Evolutionary conservation across 1,140 invertebrate species (phyloP), one percentile per base, ranked within the genome.

Genomic region (Helicoverpa zea): DNA sequence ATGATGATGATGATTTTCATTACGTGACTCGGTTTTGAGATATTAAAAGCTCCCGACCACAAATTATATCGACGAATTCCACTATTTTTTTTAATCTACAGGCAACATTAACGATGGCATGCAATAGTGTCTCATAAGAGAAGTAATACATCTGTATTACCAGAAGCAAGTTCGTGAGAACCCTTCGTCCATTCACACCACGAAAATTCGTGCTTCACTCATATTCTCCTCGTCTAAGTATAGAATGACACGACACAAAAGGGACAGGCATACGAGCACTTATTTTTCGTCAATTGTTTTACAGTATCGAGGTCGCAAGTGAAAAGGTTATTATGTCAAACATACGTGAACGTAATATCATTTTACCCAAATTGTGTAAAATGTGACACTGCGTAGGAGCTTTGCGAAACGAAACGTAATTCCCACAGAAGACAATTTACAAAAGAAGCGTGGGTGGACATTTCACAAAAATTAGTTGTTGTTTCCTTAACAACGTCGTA

Each of bases 391-490:
- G n/a, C n/a, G n/a, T 49, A 49, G 63, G n/a, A 66, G 63, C 2
- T 23, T 3, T 16, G 47, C 3, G 10, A 49, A 47, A 47, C 16
- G 43, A 43, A n/a, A 49, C 47, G 30, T 49, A 49, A 23, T 66
- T 18, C 16, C 16, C 10, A 4, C 43, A 49, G 47, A 18, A 43
- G 16, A 66, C 43, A 66, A 49, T 66, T 66, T 66, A 66, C 47
- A 16, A 47, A 49, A 47, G 18, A 64, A 64, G 63, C 47, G 63
- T 66, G 63, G 63, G 63, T 23, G 63, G 63, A 66, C 63, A 47
- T 64, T 35, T 66, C 43, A 49, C 49, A 49, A 66, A n/a, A 66
- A 49, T 23, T 49, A 66, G 16, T 43, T 66, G 63, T 66, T 66
- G 63, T 66, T 49, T 16, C 43, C 43, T 23, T 49, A 18, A 16